These are phyloP conservation scores for Ormyrus labotus DNA, from an alignment of 2,888 invertebrate species.

Conservation along the genomic window DNA sequence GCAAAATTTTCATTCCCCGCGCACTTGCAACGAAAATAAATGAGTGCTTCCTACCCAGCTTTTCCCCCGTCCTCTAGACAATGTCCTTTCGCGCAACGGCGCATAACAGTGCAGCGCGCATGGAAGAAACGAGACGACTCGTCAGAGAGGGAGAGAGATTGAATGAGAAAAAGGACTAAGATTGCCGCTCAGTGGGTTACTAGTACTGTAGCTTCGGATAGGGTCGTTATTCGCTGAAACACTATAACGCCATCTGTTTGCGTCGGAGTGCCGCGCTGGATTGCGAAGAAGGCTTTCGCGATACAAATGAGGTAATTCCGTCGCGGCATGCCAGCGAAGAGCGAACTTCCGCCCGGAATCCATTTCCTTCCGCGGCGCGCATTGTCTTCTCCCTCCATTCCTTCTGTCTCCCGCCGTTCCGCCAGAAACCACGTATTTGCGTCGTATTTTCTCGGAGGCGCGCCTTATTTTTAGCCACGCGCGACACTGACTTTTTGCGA, in stretches of 20 bases:
- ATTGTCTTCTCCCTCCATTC: constrained; percentile 6
- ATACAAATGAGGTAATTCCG: constrained; percentile 64
- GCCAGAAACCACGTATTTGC: constrained; percentile 53
- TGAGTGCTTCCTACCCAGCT: too few species aligned
- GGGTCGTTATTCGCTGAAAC: constrained; percentile 48
- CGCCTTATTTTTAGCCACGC: not conserved
- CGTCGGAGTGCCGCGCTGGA: constrained; percentile 50
- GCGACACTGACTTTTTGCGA: constrained; percentile 8
- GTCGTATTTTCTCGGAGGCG: constrained; percentile 42
- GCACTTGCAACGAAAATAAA: too few species aligned
- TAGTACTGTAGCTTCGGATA: too few species aligned
- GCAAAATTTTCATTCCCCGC: too few species aligned
- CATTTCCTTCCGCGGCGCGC: constrained; percentile 34
- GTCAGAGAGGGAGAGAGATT: too few species aligned
- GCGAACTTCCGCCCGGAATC: constrained; percentile 44
- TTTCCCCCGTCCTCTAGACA: too few species aligned
- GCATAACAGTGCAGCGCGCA: too few species aligned
- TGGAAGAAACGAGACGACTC: too few species aligned
- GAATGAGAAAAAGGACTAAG: too few species aligned
- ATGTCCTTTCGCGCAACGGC: too few species aligned
- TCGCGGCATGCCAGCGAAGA: constrained; percentile 54
- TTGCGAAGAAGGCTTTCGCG: constrained; percentile 53
- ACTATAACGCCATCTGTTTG: constrained; percentile 63
- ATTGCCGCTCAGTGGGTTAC: too few species aligned
- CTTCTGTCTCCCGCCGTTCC: constrained; percentile 36